Conservation (phyloP, 2,888 invertebrate species). For the Drosophila vallismaia region DNA sequence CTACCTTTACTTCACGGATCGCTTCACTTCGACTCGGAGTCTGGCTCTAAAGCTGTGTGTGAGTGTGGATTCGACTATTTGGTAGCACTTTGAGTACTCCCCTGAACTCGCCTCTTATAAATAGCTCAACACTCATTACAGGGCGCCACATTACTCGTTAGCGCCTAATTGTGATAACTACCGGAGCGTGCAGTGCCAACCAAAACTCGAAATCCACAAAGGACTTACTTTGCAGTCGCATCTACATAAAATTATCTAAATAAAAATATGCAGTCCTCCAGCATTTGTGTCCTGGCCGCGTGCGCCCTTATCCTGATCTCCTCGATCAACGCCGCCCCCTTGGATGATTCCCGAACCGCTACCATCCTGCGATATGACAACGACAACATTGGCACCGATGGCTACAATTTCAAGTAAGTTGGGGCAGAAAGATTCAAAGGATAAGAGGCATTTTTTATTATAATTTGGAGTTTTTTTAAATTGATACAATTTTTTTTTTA, state of each 20-base stretch:
- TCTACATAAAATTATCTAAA: neutral
- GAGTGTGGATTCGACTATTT: slow-evolving; percentile 10
- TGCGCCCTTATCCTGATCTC: slow-evolving; percentile 47
- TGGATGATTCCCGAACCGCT: slow-evolving; percentile 84
- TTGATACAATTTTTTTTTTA: too few relatives aligned
- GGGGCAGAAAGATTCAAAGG: neutral
- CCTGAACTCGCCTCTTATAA: slow-evolving; percentile 53
- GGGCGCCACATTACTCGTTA: slow-evolving; percentile 57
- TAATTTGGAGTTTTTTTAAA: neutral
- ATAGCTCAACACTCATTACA: slow-evolving; percentile 60
- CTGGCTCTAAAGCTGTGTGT: slow-evolving; percentile 5
- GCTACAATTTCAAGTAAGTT: slow-evolving; percentile 79
- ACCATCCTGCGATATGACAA: slow-evolving; percentile 86
- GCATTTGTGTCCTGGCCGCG: slow-evolving; percentile 57
- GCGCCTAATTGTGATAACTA: slow-evolving; percentile 66
- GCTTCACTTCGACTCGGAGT: slow-evolving; percentile 3
- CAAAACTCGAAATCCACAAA: slow-evolving; percentile 11
- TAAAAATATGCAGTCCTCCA: slow-evolving; percentile 71
- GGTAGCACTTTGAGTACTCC: slow-evolving; percentile 20
- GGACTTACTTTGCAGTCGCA: slow-evolving; percentile 10
- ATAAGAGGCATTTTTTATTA: neutral
- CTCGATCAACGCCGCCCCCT: slow-evolving; percentile 68
- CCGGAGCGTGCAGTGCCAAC: slow-evolving; percentile 41
- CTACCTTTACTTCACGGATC: slow-evolving; percentile 27
- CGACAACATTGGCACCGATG: slow-evolving; percentile 82